Evolutionary conservation across 2,797 vertebrate species (phyloP).

Genomic region (Crypturellus tataupa): DNA sequence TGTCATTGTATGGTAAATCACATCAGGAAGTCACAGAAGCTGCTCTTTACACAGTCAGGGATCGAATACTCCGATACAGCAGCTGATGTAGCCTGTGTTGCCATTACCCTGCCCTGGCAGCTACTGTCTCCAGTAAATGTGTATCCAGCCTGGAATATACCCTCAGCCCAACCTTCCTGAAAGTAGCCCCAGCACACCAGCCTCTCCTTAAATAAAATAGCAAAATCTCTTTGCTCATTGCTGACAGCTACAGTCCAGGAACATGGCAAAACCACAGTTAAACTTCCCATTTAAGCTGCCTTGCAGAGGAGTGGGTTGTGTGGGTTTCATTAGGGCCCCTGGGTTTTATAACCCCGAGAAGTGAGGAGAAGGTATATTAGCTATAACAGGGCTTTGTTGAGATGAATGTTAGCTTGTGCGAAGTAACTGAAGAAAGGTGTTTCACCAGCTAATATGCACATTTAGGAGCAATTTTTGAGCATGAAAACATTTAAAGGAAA

Average conservation of each 20-base stretch:
- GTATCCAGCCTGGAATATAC: background rate
- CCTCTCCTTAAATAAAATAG: background rate
- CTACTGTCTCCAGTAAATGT: background rate
- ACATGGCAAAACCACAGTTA: background rate
- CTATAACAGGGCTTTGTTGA: background rate
- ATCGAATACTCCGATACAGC: background rate
- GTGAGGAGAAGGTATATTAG: background rate
- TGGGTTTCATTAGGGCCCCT: background rate
- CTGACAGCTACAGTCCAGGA: background rate
- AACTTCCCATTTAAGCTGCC: background rate
- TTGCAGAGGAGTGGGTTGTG: background rate
- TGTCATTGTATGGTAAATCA: slow-evolving; percentile 75
- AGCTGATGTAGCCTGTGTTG: background rate
- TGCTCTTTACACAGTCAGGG: slow-evolving; percentile 43
- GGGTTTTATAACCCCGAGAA: slow-evolving; percentile 4
- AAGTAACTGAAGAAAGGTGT: background rate
- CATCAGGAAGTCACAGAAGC: slow-evolving; percentile 71
- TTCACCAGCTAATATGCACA: slow-evolving; percentile 43
- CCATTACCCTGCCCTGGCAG: background rate
- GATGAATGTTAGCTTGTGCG: background rate
- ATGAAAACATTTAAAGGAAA: slow-evolving; percentile 42
- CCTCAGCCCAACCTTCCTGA: background rate
- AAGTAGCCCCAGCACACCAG: background rate
- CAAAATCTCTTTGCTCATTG: background rate
- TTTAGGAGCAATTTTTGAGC: slow-evolving; percentile 41